Percentiles rank a stretch among this genome's conserved stretches.
Evolutionary conservation across 1,140 invertebrate species (phyloP).

Genomic region (Hyposmocoma kahamanoa): DNA sequence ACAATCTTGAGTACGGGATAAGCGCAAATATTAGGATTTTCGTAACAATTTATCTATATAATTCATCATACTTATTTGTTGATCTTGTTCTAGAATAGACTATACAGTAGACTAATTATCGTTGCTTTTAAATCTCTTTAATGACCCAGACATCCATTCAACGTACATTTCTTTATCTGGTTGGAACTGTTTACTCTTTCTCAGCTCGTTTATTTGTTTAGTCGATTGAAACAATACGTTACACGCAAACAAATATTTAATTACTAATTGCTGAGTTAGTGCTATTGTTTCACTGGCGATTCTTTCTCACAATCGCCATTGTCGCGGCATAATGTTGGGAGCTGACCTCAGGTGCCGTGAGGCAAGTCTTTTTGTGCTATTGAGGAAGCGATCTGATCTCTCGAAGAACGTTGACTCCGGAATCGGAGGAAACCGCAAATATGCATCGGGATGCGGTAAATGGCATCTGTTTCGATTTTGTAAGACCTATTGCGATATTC

Average conservation of each 20-base stretch:
- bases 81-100: too few relatives aligned
- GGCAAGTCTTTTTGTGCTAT: slow-evolving; percentile 43
- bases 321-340: slow-evolving; percentile 66
- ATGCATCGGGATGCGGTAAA: background rate
- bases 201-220: too few relatives aligned
- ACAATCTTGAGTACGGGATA: too few relatives aligned
- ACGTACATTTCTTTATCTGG: too few relatives aligned
- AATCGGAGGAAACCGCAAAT: slow-evolving; percentile 1
- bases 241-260: slow-evolving; percentile 56
- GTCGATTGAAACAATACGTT: slow-evolving; percentile 29
- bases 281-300: slow-evolving; percentile 48
- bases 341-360: slow-evolving; percentile 49
- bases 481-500: too few relatives aligned
- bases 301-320: slow-evolving; percentile 67
- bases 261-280: slow-evolving; percentile 55
- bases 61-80: too few relatives aligned
- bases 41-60: too few relatives aligned
- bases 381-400: slow-evolving; percentile 38
- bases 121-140: too few relatives aligned
- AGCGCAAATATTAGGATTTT: too few relatives aligned
- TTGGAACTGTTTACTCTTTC: too few relatives aligned
- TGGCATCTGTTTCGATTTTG: background rate
- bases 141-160: too few relatives aligned
- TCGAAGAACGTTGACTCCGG: slow-evolving; percentile 21
- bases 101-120: too few relatives aligned